Base-by-base conservation (phyloP, 2,888 invertebrate genomes). In the Sussaba pulchella region DNA sequence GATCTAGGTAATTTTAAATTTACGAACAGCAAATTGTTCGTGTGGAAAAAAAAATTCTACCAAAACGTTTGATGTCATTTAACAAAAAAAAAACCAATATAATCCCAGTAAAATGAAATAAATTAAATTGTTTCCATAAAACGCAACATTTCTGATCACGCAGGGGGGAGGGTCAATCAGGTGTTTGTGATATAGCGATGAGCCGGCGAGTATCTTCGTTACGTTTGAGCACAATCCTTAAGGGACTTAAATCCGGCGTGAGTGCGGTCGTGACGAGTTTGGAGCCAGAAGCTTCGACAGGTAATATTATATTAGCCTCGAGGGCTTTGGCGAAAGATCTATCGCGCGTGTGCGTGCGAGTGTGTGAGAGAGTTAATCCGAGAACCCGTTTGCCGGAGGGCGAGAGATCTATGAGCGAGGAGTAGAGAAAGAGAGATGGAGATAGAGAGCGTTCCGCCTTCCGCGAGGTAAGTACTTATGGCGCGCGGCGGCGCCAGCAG, bases 291-390 rank as follows among this genome's bases (percentile, higher is more conserved):
- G 43, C 47, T 12, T 57, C 14, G 12, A 43, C 52, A 70, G 69
- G 52, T 73, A 54, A 73, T 73, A 73, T 73, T n/a, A n/a, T 73
- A 54, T 61, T 39, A 73, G 21, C 66, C 66, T 54, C 79, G 61
- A 26, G 79, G 86, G 83, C 86, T 87, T 86, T 87, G 83, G 84
- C 85, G 86, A 88, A 87, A 85, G 88, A 88, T 89, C 87, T 87
- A 89, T 89, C 86, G 84, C 75, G 45, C 77, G 72, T 50, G 69
- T 26, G 41, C 54, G 17, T 26, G 43, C 41, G 50, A 39, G 39
- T 45, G 77, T 54, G 82, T 82, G 88, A 87, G 89, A 87, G 87
- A 87, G 89, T 88, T 89, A 89, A 89, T 89, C 89, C 85, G 89
- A 83, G 87, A 89, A 89, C 89, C 88, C 88, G 89, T 89, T 89